Conservation (phyloP, 1,140 invertebrate genomes). For the Lasioglossum albipes region DNA sequence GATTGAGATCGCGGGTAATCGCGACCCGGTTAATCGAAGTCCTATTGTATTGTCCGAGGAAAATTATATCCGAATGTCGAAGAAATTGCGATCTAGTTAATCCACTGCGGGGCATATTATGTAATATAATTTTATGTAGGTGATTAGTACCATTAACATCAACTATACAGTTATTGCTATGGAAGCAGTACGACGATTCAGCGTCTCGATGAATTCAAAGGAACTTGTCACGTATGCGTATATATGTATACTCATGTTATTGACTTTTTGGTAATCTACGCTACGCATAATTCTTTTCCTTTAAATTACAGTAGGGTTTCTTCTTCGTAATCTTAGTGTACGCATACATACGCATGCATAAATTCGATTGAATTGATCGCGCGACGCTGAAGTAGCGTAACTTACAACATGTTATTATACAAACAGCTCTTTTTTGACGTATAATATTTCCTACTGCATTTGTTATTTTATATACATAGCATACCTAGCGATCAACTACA, state of each 20-base stretch:
- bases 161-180: slow-evolving; percentile 79
- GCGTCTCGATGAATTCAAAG: slow-evolving; percentile 73
- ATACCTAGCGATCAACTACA: slow-evolving; percentile 75
- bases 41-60: slow-evolving; percentile 70
- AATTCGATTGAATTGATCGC: slow-evolving; percentile 73
- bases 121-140: slow-evolving; percentile 58
- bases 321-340: background rate
- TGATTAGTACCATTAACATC: slow-evolving; percentile 77
- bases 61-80: slow-evolving; percentile 72
- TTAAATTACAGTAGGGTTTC: slow-evolving; percentile 62
- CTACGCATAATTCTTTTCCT: slow-evolving; percentile 56
- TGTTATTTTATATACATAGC: slow-evolving; percentile 77
- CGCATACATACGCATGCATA: slow-evolving; percentile 17
- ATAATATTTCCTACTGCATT: slow-evolving; percentile 69
- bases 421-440: slow-evolving; percentile 66
- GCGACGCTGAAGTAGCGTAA: slow-evolving; percentile 70
- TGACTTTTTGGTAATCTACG: slow-evolving; percentile 70
- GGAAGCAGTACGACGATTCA: slow-evolving; percentile 76
- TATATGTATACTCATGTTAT: slow-evolving; percentile 39
- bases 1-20: too few relatives aligned
- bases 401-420: slow-evolving; percentile 73
- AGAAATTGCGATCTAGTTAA: slow-evolving; percentile 68
- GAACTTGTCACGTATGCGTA: slow-evolving; percentile 60
- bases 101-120: slow-evolving; percentile 49
- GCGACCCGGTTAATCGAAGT: too few relatives aligned